phyloP scores from a whole-genome alignment of 1,140 invertebrate genomes.

The Archegozetes longisetosus region DNA sequence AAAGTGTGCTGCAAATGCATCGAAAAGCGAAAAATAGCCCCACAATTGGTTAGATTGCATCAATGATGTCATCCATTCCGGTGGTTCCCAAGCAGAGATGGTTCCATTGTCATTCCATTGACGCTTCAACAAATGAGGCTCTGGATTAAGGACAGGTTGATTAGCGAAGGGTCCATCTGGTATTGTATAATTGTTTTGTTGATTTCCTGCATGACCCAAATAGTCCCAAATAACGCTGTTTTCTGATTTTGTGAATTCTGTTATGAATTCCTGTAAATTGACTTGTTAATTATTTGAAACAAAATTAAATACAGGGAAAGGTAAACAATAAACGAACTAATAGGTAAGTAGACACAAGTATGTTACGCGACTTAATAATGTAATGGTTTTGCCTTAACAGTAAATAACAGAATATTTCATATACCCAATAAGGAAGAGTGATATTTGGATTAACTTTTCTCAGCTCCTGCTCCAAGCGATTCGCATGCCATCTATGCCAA shows the following conservation, averaged over 20 bases:
- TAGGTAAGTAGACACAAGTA: too few species aligned
- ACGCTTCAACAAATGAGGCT: background rate
- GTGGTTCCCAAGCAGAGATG: background rate
- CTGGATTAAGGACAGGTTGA: background rate
- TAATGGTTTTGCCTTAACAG: too few species aligned
- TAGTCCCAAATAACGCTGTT: background rate
- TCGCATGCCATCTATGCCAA: too few species aligned
- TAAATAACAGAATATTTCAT: too few species aligned
- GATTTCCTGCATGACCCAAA: background rate
- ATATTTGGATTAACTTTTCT: too few species aligned
- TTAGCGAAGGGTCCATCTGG: background rate
- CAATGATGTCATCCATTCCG: background rate
- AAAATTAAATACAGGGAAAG: too few species aligned
- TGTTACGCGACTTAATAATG: too few species aligned
- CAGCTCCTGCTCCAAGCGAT: too few species aligned
- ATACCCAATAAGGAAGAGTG: too few species aligned
- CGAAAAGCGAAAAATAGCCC: background rate
- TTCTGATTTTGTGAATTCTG: background rate
- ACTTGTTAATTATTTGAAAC: background rate
- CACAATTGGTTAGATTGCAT: background rate
- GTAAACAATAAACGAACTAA: too few species aligned
- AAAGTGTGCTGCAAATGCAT: background rate
- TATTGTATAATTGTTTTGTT: background rate
- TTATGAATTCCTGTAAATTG: background rate
- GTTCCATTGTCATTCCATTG: background rate